Evolutionary conservation across 2,888 invertebrate species (phyloP).

Genomic region (Parnassius apollo): DNA sequence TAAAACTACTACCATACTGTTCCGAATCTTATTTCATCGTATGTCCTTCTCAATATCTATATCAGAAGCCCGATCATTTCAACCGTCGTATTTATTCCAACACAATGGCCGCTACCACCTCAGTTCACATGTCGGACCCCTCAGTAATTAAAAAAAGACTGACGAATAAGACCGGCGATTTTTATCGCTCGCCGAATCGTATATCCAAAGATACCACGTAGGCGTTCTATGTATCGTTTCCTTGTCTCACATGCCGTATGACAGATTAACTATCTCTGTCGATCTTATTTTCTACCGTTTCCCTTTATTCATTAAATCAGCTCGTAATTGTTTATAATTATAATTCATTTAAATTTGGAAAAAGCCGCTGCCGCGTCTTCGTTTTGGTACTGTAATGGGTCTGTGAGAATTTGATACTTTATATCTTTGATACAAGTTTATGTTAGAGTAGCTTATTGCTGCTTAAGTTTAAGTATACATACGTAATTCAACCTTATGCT

Average conservation of each 20-base stretch:
- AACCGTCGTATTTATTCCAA: conserved; percentile 69
- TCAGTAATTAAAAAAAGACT: conserved; percentile 78
- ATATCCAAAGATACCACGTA: conserved; percentile 68
- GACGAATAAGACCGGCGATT: conserved; percentile 80
- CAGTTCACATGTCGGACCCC: conserved; percentile 75
- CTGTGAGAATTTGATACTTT: conserved; percentile 70
- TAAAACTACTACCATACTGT: conserved; percentile 37
- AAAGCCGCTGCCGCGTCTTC: conserved; percentile 56
- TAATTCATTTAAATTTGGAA: conserved; percentile 71
- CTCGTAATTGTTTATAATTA: conserved; percentile 76
- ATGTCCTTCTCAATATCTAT: conserved; percentile 59
- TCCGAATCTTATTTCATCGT: conserved; percentile 44
- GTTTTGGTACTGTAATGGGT: conserved; percentile 58
- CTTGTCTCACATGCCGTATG: conserved; percentile 49
- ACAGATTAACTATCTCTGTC: conserved; percentile 51
- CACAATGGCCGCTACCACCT: conserved; percentile 69
- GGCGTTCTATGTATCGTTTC: conserved; percentile 68
- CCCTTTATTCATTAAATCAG: conserved; percentile 70
- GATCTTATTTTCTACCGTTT: conserved; percentile 47
- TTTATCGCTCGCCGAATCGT: conserved; percentile 78
- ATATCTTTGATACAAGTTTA: conserved; percentile 46
- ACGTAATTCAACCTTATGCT: conserved; percentile 29
- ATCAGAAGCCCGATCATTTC: conserved; percentile 59
- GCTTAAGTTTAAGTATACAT: conserved; percentile 25
- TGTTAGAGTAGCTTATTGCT: conserved; percentile 1